phyloP scores from a whole-genome alignment of 2,113 vertebrate genomes.

The Microtus pennsylvanicus region DNA sequence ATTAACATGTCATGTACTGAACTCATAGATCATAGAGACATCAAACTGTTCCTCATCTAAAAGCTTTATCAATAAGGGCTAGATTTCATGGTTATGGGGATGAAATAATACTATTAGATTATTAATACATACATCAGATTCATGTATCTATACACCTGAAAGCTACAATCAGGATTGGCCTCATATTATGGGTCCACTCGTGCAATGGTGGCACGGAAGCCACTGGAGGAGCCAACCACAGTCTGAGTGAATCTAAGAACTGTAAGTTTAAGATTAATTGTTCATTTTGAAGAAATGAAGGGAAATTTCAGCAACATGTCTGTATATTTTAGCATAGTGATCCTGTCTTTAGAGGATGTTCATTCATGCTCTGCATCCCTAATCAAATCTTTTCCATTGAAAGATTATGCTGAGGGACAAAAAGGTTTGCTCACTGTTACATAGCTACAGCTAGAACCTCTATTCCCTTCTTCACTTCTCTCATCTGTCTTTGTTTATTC shows the following conservation, averaged over 20 bases:
- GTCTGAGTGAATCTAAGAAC: neutral
- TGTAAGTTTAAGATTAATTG: neutral
- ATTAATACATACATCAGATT: neutral
- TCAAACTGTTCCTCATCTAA: neutral
- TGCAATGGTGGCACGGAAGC: neutral
- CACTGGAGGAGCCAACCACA: neutral
- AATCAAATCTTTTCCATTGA: neutral
- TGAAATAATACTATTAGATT: neutral
- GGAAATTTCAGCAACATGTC: neutral
- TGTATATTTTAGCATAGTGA: neutral
- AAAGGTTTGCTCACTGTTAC: neutral
- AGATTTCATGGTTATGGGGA: neutral
- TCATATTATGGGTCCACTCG: neutral
- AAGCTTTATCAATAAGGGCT: neutral
- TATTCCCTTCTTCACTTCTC: neutral
- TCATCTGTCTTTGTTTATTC: neutral
- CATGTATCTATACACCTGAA: neutral
- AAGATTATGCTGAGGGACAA: neutral
- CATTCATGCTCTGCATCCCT: neutral
- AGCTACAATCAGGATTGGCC: neutral
- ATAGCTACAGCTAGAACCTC: neutral
- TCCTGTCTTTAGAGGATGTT: neutral
- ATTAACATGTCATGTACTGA: neutral
- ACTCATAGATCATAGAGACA: neutral
- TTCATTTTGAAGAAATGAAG: neutral